phyloP scores from a whole-genome alignment of 2,113 vertebrate genomes.

The Drymodes brunneopygia region DNA sequence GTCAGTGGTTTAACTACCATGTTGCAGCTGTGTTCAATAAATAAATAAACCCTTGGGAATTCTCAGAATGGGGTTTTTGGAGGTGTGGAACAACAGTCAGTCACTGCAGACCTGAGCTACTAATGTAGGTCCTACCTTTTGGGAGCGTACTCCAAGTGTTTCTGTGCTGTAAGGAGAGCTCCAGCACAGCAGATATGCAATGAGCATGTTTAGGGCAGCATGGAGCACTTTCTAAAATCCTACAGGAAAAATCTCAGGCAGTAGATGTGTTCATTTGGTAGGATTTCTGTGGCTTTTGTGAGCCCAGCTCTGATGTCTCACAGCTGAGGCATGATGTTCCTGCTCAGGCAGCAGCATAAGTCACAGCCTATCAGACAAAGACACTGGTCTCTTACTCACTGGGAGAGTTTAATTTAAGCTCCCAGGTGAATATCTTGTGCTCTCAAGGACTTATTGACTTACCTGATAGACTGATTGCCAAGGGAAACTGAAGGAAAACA shows the following conservation, averaged over 20 bases:
- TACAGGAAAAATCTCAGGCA: background rate
- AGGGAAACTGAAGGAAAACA: background rate
- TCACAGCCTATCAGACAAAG: background rate
- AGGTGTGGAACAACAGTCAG: background rate
- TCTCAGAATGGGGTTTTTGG: background rate
- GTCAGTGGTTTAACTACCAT: background rate
- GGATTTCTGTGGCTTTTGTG: background rate
- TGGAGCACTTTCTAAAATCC: background rate
- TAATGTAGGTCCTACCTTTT: background rate
- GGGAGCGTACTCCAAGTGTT: background rate
- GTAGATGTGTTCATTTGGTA: background rate
- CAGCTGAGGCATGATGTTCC: fast-evolving
- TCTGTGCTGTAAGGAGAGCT: background rate
- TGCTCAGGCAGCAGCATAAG: background rate
- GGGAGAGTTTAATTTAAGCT: background rate
- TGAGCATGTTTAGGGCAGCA: background rate
- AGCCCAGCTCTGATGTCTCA: background rate
- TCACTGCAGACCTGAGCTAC: background rate
- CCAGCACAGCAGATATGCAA: fast-evolving
- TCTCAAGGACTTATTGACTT: background rate
- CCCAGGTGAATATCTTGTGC: background rate
- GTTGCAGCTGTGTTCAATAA: background rate
- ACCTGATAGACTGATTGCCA: background rate
- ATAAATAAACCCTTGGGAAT: background rate
- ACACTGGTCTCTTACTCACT: background rate